Evolutionary conservation across 2,113 vertebrate genomes (phyloP).

Genomic region (Nycticryphes semicollaris): DNA sequence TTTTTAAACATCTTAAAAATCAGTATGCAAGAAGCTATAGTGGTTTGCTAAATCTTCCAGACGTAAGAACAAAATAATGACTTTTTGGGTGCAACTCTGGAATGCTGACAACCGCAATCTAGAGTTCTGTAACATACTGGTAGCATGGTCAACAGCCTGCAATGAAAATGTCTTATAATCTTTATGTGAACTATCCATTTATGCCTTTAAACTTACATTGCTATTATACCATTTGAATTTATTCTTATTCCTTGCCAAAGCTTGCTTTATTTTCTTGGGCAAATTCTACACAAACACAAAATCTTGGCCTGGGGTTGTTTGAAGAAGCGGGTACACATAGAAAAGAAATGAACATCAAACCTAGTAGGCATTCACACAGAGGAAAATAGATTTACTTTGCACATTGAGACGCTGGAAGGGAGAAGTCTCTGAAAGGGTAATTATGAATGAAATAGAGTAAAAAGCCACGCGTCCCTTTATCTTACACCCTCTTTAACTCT

Average conservation of each 20-base stretch:
- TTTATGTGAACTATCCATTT: neutral
- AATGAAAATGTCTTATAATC: constrained; percentile 11
- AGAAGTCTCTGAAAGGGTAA: neutral
- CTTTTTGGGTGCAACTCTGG: constrained; percentile 24
- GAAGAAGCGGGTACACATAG: neutral
- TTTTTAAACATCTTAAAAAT: neutral
- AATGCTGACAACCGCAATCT: constrained; percentile 36
- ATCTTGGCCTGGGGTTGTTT: neutral
- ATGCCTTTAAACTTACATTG: neutral
- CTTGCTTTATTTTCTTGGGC: neutral
- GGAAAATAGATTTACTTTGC: neutral
- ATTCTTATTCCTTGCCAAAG: neutral
- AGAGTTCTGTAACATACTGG: neutral
- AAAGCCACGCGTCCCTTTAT: neutral
- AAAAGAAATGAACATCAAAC: neutral
- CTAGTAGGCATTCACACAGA: neutral
- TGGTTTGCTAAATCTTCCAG: neutral
- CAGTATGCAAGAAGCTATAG: neutral
- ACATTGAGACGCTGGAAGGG: neutral
- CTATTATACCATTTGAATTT: neutral
- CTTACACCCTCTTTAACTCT: neutral
- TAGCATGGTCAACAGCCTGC: constrained; percentile 15
- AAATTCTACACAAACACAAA: constrained; percentile 2
- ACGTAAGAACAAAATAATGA: constrained; percentile 16
- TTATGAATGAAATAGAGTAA: neutral